phyloP scores from a whole-genome alignment of 2,888 invertebrate species.

The Caenorhabditis sinica region DNA sequence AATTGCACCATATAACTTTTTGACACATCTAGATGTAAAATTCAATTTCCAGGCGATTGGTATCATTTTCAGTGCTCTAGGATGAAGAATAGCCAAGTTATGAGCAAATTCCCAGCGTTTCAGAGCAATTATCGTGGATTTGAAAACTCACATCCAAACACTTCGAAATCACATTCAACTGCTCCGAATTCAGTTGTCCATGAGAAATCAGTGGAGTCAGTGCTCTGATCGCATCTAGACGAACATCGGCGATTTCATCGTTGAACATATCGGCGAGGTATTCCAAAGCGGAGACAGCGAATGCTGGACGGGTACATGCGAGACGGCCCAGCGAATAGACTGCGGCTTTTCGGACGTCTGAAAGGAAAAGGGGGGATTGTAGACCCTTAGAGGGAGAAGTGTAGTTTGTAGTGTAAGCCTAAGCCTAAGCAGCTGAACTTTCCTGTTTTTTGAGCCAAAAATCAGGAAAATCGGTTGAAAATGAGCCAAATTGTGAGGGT shows the following conservation, averaged over 20 bases:
- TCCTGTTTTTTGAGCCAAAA: not conserved
- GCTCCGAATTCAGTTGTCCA: conserved; percentile 94
- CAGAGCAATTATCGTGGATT: too few relatives aligned
- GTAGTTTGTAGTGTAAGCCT: conserved; percentile 1
- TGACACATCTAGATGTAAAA: too few relatives aligned
- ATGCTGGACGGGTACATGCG: conserved; percentile 89
- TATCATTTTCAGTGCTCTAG: too few relatives aligned
- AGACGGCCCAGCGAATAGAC: conserved; percentile 94
- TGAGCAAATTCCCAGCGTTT: too few relatives aligned
- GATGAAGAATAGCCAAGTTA: too few relatives aligned
- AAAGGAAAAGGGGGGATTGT: too few relatives aligned
- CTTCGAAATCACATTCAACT: conserved; percentile 94
- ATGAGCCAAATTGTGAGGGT: not conserved
- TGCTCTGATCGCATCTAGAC: conserved; percentile 94
- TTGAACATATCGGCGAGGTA: conserved; percentile 99
- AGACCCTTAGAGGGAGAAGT: too few relatives aligned
- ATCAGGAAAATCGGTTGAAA: not conserved
- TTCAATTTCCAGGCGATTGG: too few relatives aligned
- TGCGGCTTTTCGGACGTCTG: conserved; percentile 94
- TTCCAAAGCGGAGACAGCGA: conserved; percentile 91
- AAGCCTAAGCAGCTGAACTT: not conserved
- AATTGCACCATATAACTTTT: too few relatives aligned
- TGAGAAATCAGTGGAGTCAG: conserved; percentile 92
- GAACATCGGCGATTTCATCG: conserved; percentile 94
- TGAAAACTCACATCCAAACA: conserved; percentile 88